A percentile compares a stretch with the other conserved stretches of the same genome.
Conservation (phyloP, 2,113 vertebrate species). For the Centropus bengalensis region DNA sequence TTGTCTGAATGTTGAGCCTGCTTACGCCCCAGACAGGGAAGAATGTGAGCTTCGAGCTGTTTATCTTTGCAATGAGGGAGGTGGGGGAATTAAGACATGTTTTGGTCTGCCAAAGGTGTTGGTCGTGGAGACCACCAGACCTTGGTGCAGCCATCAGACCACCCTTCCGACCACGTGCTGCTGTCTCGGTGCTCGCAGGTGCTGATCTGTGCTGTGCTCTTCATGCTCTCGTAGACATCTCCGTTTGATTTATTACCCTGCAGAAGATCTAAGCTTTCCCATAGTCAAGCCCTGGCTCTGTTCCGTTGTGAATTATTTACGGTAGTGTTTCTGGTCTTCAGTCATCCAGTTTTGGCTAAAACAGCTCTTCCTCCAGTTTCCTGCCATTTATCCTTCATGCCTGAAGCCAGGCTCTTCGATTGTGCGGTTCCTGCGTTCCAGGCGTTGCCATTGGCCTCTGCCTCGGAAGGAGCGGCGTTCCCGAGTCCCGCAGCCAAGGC, state of each 20-base stretch:
- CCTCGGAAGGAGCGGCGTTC: background rate
- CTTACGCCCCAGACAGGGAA: background rate
- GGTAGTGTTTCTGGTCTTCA: conserved; percentile 56
- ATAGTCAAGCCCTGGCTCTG: conserved; percentile 27
- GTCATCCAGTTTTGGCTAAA: conserved; percentile 46
- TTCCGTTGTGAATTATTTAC: conserved; percentile 66
- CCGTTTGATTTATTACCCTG: conserved; percentile 54
- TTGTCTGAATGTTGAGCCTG: background rate
- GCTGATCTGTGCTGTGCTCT: background rate
- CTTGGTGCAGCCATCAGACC: conserved; percentile 8
- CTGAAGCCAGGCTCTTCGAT: background rate
- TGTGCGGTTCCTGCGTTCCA: background rate
- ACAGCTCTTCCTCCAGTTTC: conserved; percentile 35
- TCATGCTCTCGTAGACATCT: conserved; percentile 31
- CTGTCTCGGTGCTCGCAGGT: background rate
- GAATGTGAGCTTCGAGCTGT: background rate
- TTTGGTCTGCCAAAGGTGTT: background rate
- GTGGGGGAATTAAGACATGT: background rate
- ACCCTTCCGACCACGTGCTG: conserved; percentile 5
- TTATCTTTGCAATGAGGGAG: background rate
- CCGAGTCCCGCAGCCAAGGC: background rate
- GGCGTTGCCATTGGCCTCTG: background rate
- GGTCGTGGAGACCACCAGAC: background rate
- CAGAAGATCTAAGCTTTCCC: conserved; percentile 43
- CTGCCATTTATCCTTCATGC: conserved; percentile 50